phyloP scores from a whole-genome alignment of 2,797 vertebrate genomes.

The Crocodylus rhombifer region DNA sequence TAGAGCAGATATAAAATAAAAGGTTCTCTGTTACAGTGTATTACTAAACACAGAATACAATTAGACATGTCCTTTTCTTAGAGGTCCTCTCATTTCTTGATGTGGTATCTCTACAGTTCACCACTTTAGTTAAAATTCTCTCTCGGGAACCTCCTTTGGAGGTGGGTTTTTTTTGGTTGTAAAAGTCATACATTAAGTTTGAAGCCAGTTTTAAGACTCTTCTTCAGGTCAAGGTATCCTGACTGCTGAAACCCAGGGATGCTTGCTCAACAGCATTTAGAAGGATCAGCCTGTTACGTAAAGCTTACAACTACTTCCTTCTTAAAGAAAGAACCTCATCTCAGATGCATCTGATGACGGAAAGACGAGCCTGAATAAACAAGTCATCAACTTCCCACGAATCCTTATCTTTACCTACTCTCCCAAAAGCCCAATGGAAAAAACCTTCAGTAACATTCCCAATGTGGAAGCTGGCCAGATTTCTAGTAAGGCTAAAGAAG shows the following conservation, averaged over 20 bases:
- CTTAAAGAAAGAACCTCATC: not conserved
- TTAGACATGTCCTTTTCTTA: not conserved
- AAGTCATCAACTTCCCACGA: not conserved
- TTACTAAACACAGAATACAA: not conserved
- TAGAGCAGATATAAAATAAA: slow-evolving; percentile 4
- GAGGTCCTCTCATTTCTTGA: not conserved
- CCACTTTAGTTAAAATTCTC: not conserved
- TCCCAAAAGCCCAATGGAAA: not conserved
- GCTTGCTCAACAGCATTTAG: not conserved
- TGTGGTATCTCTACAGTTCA: not conserved
- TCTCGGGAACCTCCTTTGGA: not conserved
- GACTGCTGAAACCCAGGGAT: not conserved
- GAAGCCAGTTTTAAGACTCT: not conserved
- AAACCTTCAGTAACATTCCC: not conserved
- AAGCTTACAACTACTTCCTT: not conserved
- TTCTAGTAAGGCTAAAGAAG: not conserved
- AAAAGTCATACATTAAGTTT: not conserved
- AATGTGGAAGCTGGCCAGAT: not conserved
- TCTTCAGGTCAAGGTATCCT: not conserved
- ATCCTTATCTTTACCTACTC: not conserved
- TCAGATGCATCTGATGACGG: not conserved
- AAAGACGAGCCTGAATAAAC: not conserved
- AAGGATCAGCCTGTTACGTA: no score
- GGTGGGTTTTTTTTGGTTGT: not conserved
- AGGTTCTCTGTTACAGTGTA: not conserved